Percentiles rank a stretch among this genome's conserved stretches.
These are phyloP conservation scores for Xylocampa areola DNA, from an alignment of 2,888 invertebrate species.

Conservation along the genomic window DNA sequence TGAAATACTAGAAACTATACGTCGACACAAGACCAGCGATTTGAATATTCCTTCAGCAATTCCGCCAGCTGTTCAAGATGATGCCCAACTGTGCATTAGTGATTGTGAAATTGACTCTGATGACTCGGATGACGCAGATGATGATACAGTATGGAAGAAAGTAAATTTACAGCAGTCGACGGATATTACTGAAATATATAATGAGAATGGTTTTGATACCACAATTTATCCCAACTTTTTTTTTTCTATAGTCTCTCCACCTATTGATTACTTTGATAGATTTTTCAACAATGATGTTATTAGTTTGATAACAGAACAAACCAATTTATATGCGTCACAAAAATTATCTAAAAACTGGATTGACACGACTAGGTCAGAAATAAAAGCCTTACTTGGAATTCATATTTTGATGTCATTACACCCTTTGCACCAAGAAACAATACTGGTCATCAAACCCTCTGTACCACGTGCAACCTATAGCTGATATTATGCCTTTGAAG, in stretches of 20 bases:
- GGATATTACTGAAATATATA: conserved; percentile 3
- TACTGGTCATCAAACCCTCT: conserved; percentile 17
- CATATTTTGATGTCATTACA: conserved; percentile 15
- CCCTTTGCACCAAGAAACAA: conserved; percentile 17
- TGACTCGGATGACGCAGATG: conserved; percentile 11
- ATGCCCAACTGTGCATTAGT: conserved; percentile 11
- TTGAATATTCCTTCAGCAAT: too few relatives aligned
- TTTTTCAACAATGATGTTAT: too few relatives aligned
- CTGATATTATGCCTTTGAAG: conserved; percentile 20
- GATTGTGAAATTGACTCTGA: conserved; percentile 5
- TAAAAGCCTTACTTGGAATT: conserved; percentile 9
- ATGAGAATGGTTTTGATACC: conserved; percentile 6
- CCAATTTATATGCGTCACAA: conserved; percentile 1
- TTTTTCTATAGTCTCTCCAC: too few relatives aligned
- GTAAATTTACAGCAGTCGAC: conserved; percentile 5
- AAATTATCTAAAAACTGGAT: conserved; percentile 8
- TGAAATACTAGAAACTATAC: too few relatives aligned
- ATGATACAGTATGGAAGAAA: conserved; percentile 11
- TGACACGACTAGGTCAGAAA: conserved; percentile 3
- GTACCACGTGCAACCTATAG: conserved; percentile 13
- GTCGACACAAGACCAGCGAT: too few relatives aligned
- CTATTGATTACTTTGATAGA: too few relatives aligned
- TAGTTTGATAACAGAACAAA: too few relatives aligned
- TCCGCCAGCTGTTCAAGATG: conserved; percentile 13
- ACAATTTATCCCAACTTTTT: too few relatives aligned